These are phyloP conservation scores for Formica exsecta DNA, from an alignment of 1,140 invertebrate species.

Conservation along the genomic window DNA sequence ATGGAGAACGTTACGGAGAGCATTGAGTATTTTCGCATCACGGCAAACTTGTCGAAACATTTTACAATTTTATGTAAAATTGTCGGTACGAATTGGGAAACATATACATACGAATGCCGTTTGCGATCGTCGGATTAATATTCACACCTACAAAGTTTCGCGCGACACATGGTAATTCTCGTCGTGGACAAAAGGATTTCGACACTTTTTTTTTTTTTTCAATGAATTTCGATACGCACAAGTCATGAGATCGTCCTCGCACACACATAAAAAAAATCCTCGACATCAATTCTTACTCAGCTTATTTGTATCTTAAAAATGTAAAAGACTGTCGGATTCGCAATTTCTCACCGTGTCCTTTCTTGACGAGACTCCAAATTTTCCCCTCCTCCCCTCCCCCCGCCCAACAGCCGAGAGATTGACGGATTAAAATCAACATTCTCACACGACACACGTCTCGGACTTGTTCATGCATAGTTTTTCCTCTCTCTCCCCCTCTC, in stretches of 20 bases:
- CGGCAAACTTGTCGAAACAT: conserved; percentile 25
- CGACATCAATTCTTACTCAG: conserved; percentile 28
- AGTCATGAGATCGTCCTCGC: conserved; percentile 13
- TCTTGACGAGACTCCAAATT: conserved; percentile 46
- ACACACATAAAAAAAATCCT: conserved; percentile 25
- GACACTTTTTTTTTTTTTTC: neutral
- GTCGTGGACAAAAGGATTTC: conserved; percentile 9
- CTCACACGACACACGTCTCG: conserved; percentile 67
- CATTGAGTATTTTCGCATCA: conserved; percentile 27
- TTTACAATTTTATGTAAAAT: conserved; percentile 11
- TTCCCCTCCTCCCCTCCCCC: conserved; percentile 6
- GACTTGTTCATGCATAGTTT: conserved; percentile 40
- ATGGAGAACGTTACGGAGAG: conserved; percentile 20
- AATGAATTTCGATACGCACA: conserved; percentile 3
- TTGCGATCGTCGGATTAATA: conserved; percentile 10
- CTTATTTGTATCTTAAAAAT: conserved; percentile 53
- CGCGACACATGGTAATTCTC: neutral
- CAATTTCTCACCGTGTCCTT: conserved; percentile 58
- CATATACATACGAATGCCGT: neutral
- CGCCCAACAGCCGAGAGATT: conserved; percentile 44
- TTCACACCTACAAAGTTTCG: conserved; percentile 20
- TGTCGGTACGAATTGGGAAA: neutral
- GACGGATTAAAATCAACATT: conserved; percentile 69
- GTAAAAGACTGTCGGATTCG: conserved; percentile 66
- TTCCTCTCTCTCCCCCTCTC: conserved; percentile 28